Conservation (phyloP, 1,140 invertebrate genomes). For the Drosophila kohkoa region DNA sequence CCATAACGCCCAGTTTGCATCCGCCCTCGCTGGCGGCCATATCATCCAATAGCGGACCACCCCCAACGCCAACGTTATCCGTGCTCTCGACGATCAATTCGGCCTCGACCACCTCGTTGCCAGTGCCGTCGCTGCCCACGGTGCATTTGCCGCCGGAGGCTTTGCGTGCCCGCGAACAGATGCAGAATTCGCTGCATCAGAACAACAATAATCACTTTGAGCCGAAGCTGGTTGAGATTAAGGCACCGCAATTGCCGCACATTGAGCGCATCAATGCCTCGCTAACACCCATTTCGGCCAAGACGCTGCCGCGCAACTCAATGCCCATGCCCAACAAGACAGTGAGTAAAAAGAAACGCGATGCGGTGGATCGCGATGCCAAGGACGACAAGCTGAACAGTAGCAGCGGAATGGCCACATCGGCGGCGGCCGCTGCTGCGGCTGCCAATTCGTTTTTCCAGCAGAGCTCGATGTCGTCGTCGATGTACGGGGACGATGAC, state of each 20-base stretch:
- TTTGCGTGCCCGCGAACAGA: slow-evolving; percentile 67
- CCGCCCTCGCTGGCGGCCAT: slow-evolving; percentile 80
- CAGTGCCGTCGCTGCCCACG: slow-evolving; percentile 78
- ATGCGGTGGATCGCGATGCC: slow-evolving; percentile 61
- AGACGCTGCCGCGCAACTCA: slow-evolving; percentile 50
- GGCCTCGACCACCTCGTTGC: slow-evolving; percentile 67
- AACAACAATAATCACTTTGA: slow-evolving; percentile 78
- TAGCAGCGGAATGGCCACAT: slow-evolving; percentile 38
- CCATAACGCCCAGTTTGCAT: slow-evolving; percentile 76
- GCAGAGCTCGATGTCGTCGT: slow-evolving; percentile 84
- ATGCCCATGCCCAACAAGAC: slow-evolving; percentile 60
- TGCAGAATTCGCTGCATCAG: slow-evolving; percentile 74
- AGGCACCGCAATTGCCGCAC: slow-evolving; percentile 60
- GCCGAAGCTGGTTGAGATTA: slow-evolving; percentile 72
- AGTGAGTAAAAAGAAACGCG: slow-evolving; percentile 77
- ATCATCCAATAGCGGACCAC: slow-evolving; percentile 72
- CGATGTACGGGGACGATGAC: slow-evolving; percentile 93
- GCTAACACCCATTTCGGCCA: slow-evolving; percentile 70
- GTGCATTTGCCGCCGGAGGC: slow-evolving; percentile 76
- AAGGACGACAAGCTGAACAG: slow-evolving; percentile 83
- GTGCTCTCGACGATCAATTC: slow-evolving; percentile 75
- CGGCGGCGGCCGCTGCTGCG: slow-evolving; percentile 56
- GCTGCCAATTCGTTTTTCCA: slow-evolving; percentile 81
- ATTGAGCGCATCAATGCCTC: slow-evolving; percentile 69
- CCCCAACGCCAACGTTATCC: slow-evolving; percentile 75